Evolutionary conservation across 1,140 invertebrate species (phyloP), one percentile per base, ranked within the genome.

Genomic region (Maconellicoccus hirsutus): DNA sequence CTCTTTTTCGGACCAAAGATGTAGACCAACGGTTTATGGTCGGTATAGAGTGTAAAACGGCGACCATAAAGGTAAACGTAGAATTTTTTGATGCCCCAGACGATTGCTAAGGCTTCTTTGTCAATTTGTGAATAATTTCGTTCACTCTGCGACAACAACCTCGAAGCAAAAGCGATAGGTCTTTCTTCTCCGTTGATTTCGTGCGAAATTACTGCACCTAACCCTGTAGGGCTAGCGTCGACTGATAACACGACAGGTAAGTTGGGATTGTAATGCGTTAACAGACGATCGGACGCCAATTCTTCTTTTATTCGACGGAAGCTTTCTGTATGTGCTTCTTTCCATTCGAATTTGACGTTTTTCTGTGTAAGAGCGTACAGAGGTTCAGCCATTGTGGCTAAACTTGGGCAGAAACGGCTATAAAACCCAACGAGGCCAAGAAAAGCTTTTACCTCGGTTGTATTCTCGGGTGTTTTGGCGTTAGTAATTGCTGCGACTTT

Each of bases 21-120:
- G 16, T 74, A 59, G 14, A 77, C 75, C 19, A 84, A 71, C 0
- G 82, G 80, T 69, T 81, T 79, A 70, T 84, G 82, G 72, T 84
- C 81, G 1, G 79, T 84, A 14, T 77, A 72, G 3, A 84, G 71
- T 1, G 73, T 79, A 72, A 83, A 83, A 23, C 79, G 70, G 16
- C 77, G 63, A 3, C 80, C 81, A 73, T 77, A 81, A 7, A 82
- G 39, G 69, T 79, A 82, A 42, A 80, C 52, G 72, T 80, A 77
- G 74, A 82, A 79, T 71, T 77, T 78, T 59, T 77, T 72, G 0
- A 79, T 63, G 10, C 74, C 80, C 74, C 75, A 83, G 4, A 82
- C 77, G 22, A 84, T 78, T 1, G 79, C 80, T 14, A 83, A 72
- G 0, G 79, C 80, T 73, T 85, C 81, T 71, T 79, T 81, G 61